phyloP scores from a whole-genome alignment of 2,113 vertebrate genomes.

The human region GRCh38 chr14:104569501-104570000 shows the following conservation, averaged over 20 bases:
- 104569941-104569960: too few species aligned
- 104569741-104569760: accelerated
- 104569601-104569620: accelerated
- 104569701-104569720: background rate
- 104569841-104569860: background rate
- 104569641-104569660: accelerated
- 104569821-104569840: too few species aligned
- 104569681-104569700: accelerated
- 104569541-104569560: constrained; percentile 24
- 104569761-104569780: accelerated
- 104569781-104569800: accelerated
- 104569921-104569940: background rate
- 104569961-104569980: too few species aligned
- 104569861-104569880: accelerated
- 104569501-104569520: constrained; percentile 73
- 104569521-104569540: constrained; percentile 64
- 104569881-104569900: too few species aligned
- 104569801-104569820: background rate
- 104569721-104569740: accelerated
- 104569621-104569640: accelerated
- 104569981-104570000: too few species aligned
- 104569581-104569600: accelerated
- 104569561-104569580: background rate
- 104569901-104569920: background rate
- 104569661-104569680: background rate